Evolutionary conservation across 2,797 vertebrate species (phyloP), one percentile per base, ranked within the genome.

Genomic region (Helostoma temminkii): DNA sequence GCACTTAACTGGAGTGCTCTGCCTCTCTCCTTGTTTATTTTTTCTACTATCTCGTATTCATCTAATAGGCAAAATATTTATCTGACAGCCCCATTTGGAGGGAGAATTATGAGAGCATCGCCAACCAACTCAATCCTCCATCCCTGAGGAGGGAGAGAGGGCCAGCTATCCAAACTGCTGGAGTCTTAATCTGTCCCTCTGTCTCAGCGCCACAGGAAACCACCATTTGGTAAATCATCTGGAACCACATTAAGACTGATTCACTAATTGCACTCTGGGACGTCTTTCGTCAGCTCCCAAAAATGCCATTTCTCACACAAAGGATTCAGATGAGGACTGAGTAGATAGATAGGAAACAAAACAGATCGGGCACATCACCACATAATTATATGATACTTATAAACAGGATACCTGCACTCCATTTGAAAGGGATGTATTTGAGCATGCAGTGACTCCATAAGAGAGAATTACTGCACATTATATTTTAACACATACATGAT

Each of bases 31-130:
- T 84, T 91, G 90, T 94, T 94, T 94, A 93, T 93, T 93, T 94
- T 94, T 85, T 78, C 88, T 76, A 86, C 71, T 89, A 93, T 91
- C 86, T 91, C 70, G 74, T 69, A 80, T 80, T 89, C 82, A 92
- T 93, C 90, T 92, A 93, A 93, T 92, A 93, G 89, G 92, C 92
- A 93, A 94, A 94, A 95, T 93, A 93, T 94, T 94, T 93, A 95
- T 90, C 91, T 91, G 93, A 94, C 94, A 93, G 91, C 79, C 91
- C 85, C 88, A 93, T 92, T 93, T 93, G 91, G 89, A 87, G 87
- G 91, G 91, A 93, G 93, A 94, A 91, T 93, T 91, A 91, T 91
- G 91, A 93, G 89, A 86, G 84, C 54, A 26, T 76, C 91, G 93
- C 91, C 91, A 93, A 93, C 88, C 85, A 32, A 82, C 77, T 83